Conservation (phyloP, 37 sponge, comb jelly and placozoan genomes). For the Cliona cf. orientalis region DNA sequence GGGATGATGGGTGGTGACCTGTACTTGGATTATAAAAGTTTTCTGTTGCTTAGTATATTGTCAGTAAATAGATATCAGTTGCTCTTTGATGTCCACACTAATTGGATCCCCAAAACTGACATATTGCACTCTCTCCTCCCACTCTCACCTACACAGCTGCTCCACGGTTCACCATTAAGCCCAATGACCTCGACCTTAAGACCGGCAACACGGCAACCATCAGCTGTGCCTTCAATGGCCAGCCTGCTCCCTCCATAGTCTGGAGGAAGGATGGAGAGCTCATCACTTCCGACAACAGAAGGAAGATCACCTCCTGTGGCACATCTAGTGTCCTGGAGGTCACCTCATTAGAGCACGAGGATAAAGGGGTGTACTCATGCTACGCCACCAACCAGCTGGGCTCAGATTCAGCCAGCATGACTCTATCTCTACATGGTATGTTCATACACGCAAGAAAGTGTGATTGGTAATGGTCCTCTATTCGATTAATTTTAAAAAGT, state of each 20-base stretch:
- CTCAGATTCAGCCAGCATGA: constrained; percentile 24
- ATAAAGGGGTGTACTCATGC: constrained; percentile 72
- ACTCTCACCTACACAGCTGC: constrained; percentile 36
- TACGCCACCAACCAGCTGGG: constrained; percentile 67
- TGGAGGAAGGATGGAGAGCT: constrained; percentile 55
- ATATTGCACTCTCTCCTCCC: not conserved
- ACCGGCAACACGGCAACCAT: constrained; percentile 58
- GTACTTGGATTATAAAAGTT: not conserved
- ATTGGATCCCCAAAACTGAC: not conserved
- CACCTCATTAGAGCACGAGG: constrained; percentile 17
- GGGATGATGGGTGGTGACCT: not conserved
- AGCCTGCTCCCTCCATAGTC: constrained; percentile 67
- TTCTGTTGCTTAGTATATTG: too few species aligned
- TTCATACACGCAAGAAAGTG: not conserved
- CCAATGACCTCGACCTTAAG: constrained; percentile 39
- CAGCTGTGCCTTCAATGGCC: constrained; percentile 77
- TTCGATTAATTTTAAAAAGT: not conserved
- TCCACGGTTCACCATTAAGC: constrained; percentile 69
- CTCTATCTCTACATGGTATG: constrained; percentile 51
- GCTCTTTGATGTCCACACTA: too few species aligned
- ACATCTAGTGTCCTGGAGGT: constrained; percentile 72
- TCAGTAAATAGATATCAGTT: too few species aligned
- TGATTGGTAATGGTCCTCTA: not conserved
- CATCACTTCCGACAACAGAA: not conserved
- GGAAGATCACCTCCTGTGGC: constrained; percentile 40